Percentiles rank a stretch among this genome's conserved stretches.
Conservation (phyloP, 2,113 vertebrate genomes). For the Orthonyx spaldingii region DNA sequence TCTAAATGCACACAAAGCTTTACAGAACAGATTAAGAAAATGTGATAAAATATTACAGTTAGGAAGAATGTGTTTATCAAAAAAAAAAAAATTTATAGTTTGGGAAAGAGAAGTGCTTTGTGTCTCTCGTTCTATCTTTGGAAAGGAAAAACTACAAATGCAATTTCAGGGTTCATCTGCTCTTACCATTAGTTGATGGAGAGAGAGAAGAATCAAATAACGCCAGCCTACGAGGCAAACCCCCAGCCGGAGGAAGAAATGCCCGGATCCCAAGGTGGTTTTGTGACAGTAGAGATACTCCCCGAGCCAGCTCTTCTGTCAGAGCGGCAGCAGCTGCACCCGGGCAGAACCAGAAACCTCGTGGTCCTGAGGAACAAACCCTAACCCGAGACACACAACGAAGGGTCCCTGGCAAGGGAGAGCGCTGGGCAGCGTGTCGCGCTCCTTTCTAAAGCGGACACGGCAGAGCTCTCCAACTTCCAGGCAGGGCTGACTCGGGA, state of each 20-base stretch:
- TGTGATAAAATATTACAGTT: not conserved
- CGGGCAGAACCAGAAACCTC: not conserved
- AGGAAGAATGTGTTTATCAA: not conserved
- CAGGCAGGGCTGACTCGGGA: not conserved
- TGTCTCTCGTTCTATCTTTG: accelerated
- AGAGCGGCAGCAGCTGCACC: not conserved
- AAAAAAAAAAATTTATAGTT: not conserved
- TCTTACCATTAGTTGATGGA: not conserved
- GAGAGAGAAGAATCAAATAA: not conserved
- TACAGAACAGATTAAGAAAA: not conserved
- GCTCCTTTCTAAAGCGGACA: accelerated
- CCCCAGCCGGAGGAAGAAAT: not conserved
- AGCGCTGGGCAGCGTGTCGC: not conserved
- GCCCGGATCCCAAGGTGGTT: not conserved
- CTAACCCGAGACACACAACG: accelerated
- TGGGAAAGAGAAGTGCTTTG: not conserved
- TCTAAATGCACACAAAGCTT: not conserved
- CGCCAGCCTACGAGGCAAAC: not conserved
- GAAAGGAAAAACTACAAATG: not conserved
- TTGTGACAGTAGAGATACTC: not conserved
- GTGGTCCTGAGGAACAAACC: not conserved
- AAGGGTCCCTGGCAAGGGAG: too few species aligned
- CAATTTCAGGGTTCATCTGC: not conserved
- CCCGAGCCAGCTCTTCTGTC: not conserved
- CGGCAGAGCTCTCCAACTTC: not conserved